These are phyloP conservation scores for Brachionus koreanus DNA, from an alignment of 1,140 invertebrate species.

Conservation along the genomic window DNA sequence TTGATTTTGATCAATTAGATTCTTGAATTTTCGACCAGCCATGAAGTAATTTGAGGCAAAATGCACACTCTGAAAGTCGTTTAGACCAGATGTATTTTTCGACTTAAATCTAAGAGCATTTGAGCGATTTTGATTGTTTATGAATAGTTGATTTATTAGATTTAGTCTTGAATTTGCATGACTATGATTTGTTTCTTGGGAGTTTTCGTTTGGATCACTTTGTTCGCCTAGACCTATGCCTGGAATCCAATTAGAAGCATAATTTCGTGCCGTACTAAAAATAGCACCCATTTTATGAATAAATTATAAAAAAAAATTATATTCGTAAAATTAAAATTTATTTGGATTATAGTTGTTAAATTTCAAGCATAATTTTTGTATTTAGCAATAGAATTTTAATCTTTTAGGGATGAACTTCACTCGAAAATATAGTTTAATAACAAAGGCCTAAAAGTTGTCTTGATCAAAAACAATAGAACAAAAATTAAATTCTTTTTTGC, in stretches of 20 bases:
- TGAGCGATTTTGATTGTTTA: not conserved
- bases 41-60: conserved; percentile 17
- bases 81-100: not conserved
- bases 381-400: not conserved
- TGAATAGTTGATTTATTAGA: conserved; percentile 11
- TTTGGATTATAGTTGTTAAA: conserved; percentile 3
- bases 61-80: conserved; percentile 27
- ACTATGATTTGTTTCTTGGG: not conserved
- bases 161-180: conserved; percentile 20
- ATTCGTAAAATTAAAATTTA: not conserved
- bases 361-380: not conserved
- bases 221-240: not conserved
- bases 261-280: not conserved
- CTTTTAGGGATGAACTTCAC: not conserved
- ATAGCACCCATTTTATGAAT: conserved; percentile 10
- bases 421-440: not conserved
- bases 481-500: too few relatives aligned
- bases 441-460: not conserved
- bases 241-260: not conserved
- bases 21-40: conserved; percentile 40
- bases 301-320: not conserved
- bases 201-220: not conserved
- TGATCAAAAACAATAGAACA: not conserved
- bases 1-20: conserved; percentile 34
- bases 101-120: not conserved